Evolutionary conservation across 92 coral and sea anemone species (phyloP).

Genomic region (Palythoa grandiflora): DNA sequence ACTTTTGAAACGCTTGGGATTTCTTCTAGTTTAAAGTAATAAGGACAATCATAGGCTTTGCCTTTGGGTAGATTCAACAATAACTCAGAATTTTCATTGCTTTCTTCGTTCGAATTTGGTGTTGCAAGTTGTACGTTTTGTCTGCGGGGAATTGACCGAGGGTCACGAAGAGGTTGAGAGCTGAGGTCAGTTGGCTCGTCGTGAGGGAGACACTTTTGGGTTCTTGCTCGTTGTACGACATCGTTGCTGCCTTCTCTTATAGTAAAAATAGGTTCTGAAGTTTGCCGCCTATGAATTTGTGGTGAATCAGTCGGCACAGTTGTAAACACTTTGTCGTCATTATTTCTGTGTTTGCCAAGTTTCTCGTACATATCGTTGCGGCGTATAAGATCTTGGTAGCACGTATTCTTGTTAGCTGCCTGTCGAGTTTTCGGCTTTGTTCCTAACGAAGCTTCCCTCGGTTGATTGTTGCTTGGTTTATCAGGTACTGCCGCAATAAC

Average conservation of each 20-base stretch:
- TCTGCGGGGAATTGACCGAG: not conserved
- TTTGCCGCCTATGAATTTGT: not conserved
- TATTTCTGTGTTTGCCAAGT: not conserved
- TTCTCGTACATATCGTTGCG: not conserved
- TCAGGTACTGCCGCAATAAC: not conserved
- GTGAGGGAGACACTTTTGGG: not conserved
- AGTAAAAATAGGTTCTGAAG: not conserved
- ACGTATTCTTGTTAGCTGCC: not conserved
- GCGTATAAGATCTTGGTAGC: conserved; percentile 11
- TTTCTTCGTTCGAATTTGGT: not conserved
- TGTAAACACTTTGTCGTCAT: not conserved
- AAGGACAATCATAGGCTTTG: not conserved
- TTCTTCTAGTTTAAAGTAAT: conserved; percentile 19
- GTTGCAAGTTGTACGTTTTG: not conserved
- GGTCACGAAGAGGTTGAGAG: not conserved
- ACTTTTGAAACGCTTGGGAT: not conserved
- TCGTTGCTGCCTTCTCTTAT: not conserved
- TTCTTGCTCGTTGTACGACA: not conserved
- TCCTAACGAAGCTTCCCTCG: not conserved
- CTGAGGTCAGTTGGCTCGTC: not conserved
- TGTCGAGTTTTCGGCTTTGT: not conserved
- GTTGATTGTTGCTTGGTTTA: not conserved
- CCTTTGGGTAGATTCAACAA: too few species aligned
- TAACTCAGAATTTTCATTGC: not conserved
- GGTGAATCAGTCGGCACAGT: not conserved